Evolutionary conservation across 2,113 vertebrate species (phyloP).

Genomic region (Chaetorhynchus papuensis): DNA sequence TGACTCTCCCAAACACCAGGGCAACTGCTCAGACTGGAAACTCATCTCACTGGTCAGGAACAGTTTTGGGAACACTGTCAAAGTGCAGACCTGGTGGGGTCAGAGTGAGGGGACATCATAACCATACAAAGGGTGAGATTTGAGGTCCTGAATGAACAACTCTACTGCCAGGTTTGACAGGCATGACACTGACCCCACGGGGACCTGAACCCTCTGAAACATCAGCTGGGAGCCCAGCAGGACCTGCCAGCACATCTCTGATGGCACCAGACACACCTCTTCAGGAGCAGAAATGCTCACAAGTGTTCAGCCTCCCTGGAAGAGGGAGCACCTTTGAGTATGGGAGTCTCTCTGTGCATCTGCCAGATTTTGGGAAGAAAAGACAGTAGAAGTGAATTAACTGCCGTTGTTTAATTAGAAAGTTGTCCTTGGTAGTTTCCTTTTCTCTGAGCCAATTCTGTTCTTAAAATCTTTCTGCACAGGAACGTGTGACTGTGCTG

Average conservation of each 20-base stretch:
- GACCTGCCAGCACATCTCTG: neutral
- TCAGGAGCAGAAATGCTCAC: neutral
- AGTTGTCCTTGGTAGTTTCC: neutral
- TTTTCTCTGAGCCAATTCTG: neutral
- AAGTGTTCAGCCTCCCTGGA: neutral
- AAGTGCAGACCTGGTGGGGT: neutral
- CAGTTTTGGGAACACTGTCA: neutral
- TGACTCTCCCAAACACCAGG: neutral
- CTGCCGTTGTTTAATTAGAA: neutral
- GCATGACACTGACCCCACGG: accelerated
- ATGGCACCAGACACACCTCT: neutral
- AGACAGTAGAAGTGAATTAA: neutral
- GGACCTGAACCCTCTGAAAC: neutral
- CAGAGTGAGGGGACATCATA: neutral
- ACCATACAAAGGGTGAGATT: neutral
- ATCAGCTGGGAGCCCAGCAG: neutral
- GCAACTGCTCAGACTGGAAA: neutral
- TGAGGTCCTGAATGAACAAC: neutral
- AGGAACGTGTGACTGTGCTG: neutral
- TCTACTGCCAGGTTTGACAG: neutral
- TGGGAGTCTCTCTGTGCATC: neutral
- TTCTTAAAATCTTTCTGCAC: neutral
- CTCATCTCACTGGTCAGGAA: neutral
- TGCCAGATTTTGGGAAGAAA: neutral
- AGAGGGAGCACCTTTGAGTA: neutral